phyloP scores from a whole-genome alignment of 2,888 invertebrate species.

The Argynnis bischoffii region DNA sequence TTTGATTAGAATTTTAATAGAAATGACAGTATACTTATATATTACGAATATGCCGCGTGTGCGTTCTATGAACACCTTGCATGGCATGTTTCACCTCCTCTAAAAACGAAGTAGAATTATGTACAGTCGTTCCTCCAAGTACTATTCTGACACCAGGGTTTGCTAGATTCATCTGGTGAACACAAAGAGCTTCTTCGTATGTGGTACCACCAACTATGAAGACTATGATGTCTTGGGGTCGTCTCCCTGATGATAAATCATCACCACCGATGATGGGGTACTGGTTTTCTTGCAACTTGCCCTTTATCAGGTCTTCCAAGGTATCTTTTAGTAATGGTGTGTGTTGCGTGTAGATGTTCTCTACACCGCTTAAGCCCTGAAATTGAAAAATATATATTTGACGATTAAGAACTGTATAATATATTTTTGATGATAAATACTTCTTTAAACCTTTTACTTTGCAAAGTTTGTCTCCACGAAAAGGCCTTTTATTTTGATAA shows the following conservation, averaged over 20 bases:
- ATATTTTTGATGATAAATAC: no score
- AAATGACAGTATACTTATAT: conserved; percentile 47
- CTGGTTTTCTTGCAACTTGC: conserved; percentile 91
- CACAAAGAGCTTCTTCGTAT: conserved; percentile 95
- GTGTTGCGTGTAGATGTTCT: conserved; percentile 99
- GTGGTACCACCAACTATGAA: conserved; percentile 98
- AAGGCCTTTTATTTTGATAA: no score
- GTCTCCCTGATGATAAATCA: conserved; percentile 63
- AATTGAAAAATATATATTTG: conserved; percentile 22
- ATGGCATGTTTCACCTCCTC: conserved; percentile 88
- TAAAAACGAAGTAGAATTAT: conserved; percentile 92
- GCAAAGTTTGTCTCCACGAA: no score
- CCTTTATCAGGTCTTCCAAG: conserved; percentile 94
- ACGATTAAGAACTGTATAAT: background rate
- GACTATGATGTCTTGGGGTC: conserved; percentile 96
- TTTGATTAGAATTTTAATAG: background rate
- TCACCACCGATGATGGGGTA: conserved; percentile 92
- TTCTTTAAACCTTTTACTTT: no score
- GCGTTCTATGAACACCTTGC: conserved; percentile 84
- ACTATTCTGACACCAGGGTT: conserved; percentile 89
- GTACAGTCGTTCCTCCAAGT: conserved; percentile 95
- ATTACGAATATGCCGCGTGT: conserved; percentile 80
- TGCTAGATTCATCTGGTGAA: conserved; percentile 88
- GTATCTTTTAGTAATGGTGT: conserved; percentile 95
- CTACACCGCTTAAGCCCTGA: conserved; percentile 95